Conservation (phyloP, 2,113 vertebrate species). For the Aspiorhynchus laticeps region DNA sequence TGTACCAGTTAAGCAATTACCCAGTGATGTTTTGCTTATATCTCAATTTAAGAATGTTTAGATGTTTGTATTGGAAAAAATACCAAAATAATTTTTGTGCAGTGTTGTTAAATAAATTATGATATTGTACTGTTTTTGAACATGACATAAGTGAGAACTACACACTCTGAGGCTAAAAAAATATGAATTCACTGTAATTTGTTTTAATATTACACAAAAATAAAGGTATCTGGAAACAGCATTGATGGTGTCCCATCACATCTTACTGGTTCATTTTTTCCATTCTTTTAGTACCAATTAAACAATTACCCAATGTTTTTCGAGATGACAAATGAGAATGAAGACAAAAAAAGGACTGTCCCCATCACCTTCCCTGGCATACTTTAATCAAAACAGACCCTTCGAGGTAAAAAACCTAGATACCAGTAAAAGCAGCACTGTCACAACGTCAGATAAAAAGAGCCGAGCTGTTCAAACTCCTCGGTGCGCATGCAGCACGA, state of each 20-base stretch:
- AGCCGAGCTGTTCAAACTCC: not conserved
- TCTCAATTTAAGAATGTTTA: no score
- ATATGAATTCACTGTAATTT: not conserved
- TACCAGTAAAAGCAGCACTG: not conserved
- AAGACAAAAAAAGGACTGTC: constrained; percentile 16
- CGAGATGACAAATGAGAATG: not conserved
- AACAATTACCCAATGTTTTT: constrained; percentile 3
- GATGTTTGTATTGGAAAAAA: no score
- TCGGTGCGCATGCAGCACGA: not conserved
- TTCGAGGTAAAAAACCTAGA: constrained; percentile 20
- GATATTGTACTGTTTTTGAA: not conserved
- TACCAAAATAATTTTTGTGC: no score
- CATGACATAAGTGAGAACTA: not conserved
- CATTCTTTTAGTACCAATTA: not conserved
- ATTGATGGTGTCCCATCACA: not conserved
- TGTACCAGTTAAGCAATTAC: no score
- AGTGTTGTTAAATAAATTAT: not conserved
- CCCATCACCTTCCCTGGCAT: not conserved
- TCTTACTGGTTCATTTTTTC: not conserved
- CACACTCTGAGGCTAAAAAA: not conserved
- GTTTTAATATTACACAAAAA: not conserved
- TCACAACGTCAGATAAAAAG: not conserved
- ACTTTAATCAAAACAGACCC: not conserved
- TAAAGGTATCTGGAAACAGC: not conserved
- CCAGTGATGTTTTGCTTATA: no score